Evolutionary conservation across 2,113 vertebrate species (phyloP).

Genomic region (Chloropsis hardwickii): DNA sequence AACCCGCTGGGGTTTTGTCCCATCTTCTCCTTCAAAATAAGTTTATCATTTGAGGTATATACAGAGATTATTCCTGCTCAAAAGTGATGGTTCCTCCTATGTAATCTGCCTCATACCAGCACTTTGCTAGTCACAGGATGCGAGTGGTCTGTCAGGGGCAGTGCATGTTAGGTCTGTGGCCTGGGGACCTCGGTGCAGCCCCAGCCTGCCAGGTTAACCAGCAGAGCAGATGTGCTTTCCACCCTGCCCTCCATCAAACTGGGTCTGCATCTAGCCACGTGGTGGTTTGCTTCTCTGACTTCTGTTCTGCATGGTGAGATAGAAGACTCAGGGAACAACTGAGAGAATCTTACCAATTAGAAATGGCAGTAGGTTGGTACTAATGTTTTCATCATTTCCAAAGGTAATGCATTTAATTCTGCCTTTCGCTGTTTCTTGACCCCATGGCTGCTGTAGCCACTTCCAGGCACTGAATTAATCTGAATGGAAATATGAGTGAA

Average conservation of each 20-base stretch:
- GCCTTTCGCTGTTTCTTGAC: not conserved
- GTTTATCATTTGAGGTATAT: not conserved
- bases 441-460: not conserved
- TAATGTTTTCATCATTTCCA: not conserved
- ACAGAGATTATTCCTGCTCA: not conserved
- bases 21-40: not conserved
- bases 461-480: conserved; percentile 14
- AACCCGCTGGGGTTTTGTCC: not conserved
- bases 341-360: not conserved
- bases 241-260: not conserved
- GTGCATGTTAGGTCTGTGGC: not conserved
- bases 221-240: not conserved
- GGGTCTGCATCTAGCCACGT: not conserved
- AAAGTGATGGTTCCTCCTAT: not conserved
- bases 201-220: not conserved
- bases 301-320: not conserved
- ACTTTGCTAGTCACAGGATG: not conserved
- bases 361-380: not conserved
- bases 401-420: not conserved
- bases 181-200: not conserved
- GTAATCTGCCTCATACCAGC: not conserved
- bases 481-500: not conserved
- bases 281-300: not conserved
- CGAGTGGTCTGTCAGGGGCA: not conserved
- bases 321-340: not conserved